A percentile compares a stretch with the other conserved stretches of the same genome.
Conservation (phyloP, 1,140 invertebrate species). For the Macrobrachium rosenbergii region DNA sequence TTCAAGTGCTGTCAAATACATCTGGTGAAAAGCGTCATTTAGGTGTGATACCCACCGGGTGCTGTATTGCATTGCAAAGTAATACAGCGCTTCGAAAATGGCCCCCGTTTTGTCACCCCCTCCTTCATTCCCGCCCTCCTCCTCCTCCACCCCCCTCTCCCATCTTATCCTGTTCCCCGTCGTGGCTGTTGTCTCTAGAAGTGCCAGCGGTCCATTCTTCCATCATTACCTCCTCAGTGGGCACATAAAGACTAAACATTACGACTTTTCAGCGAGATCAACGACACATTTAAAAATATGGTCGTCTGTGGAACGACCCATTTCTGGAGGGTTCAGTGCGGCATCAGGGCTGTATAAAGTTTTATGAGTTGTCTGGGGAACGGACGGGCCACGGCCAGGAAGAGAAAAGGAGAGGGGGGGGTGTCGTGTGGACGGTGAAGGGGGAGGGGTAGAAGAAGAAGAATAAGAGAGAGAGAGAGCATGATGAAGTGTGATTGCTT, state of each 20-base stretch:
- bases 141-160: background rate
- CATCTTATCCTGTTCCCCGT: background rate
- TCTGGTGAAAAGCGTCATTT: too few species aligned
- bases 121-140: too few species aligned
- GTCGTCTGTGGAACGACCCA: constrained; percentile 55
- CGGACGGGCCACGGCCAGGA: background rate
- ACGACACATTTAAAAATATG: constrained; percentile 61
- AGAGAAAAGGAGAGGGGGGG: background rate
- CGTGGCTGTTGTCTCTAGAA: too few species aligned
- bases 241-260: constrained; percentile 56
- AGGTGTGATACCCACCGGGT: too few species aligned
- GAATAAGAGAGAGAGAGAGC: background rate
- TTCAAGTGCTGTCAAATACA: too few species aligned
- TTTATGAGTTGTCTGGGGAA: constrained; percentile 42
- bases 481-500: background rate
- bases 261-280: constrained; percentile 54
- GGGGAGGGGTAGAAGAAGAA: background rate
- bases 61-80: too few species aligned
- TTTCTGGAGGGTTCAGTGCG: constrained; percentile 36
- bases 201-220: background rate
- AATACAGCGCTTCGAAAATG: too few species aligned
- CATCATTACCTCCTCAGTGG: constrained; percentile 53
- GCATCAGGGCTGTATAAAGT: constrained; percentile 54
- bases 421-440: background rate
- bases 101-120: too few species aligned